Conservation (phyloP, 35 echinoderm and acorn worm species). For the Lytechinus variegatus region DNA sequence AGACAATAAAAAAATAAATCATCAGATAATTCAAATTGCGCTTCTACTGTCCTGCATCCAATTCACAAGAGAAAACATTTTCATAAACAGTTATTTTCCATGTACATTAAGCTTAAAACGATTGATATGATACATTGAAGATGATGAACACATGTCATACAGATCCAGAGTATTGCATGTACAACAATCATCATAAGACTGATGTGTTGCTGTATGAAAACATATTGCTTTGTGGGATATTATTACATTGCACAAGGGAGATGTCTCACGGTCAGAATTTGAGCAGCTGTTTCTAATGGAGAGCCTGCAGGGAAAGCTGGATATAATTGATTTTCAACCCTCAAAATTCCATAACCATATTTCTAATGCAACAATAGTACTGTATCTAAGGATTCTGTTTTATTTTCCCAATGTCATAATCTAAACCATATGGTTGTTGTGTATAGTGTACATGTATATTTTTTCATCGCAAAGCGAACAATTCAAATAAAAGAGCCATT, state of each 20-base stretch:
- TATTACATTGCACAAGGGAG: not conserved
- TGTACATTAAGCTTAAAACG: too few relatives aligned
- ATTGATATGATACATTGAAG: not conserved
- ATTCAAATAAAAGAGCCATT: too few relatives aligned
- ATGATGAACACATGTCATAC: not conserved
- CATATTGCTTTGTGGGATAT: not conserved
- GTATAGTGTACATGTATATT: not conserved
- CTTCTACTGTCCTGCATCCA: too few relatives aligned
- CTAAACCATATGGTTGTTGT: not conserved
- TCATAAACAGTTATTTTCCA: too few relatives aligned
- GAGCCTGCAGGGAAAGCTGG: not conserved
- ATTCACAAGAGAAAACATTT: too few relatives aligned
- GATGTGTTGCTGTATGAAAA: not conserved
- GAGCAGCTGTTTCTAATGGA: conserved; percentile 1
- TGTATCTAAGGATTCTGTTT: not conserved
- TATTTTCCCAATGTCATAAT: too few relatives aligned
- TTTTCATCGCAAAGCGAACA: too few relatives aligned
- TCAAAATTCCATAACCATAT: not conserved
- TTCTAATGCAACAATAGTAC: not conserved
- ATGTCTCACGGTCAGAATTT: not conserved
- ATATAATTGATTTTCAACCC: conserved; percentile 9
- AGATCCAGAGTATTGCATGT: not conserved
- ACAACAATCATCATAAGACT: not conserved
- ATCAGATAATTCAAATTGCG: too few relatives aligned
- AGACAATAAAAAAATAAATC: too few relatives aligned